Conservation (phyloP, 2,888 invertebrate genomes). For the Candidula unifasciata region DNA sequence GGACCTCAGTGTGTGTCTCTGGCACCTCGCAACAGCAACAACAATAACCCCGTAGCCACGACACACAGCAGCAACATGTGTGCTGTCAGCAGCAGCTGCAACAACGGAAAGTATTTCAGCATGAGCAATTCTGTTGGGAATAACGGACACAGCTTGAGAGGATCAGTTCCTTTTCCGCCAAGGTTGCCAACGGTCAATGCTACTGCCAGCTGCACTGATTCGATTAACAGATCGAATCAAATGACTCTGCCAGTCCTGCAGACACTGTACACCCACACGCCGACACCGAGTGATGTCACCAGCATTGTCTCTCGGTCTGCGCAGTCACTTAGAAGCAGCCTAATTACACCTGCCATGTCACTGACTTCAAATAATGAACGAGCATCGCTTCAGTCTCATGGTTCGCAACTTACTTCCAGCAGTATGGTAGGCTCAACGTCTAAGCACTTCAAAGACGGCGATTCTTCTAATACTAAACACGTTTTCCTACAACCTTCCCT, state of each 20-base stretch:
- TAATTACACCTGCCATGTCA: conserved; percentile 54
- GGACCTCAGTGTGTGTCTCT: conserved; percentile 61
- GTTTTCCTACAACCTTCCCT: conserved; percentile 69
- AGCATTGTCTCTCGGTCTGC: conserved; percentile 64
- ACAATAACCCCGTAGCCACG: conserved; percentile 35
- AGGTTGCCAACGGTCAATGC: conserved; percentile 7
- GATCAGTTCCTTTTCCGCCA: background rate
- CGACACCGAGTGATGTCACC: conserved; percentile 73
- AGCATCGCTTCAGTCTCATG: conserved; percentile 38
- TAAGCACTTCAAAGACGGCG: conserved; percentile 1
- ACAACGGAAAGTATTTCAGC: conserved; percentile 46
- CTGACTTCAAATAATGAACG: conserved; percentile 41
- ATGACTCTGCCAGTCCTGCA: conserved; percentile 43
- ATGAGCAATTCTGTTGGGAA: conserved; percentile 39
- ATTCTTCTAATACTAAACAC: conserved; percentile 49
- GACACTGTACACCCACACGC: conserved; percentile 68
- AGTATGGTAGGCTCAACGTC: conserved; percentile 33
- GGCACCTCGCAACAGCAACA: conserved; percentile 45
- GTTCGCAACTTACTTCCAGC: conserved; percentile 29
- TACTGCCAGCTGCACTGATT: background rate
- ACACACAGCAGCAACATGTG: conserved; percentile 26
- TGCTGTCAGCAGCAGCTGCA: conserved; percentile 8
- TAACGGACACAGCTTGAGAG: conserved; percentile 51
- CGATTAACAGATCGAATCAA: background rate
- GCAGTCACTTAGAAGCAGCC: conserved; percentile 56